Conservation (phyloP, 30 jellyfish, hydroid and myxozoan species). For the Aurelia aurita complex sp. Pacific region DNA sequence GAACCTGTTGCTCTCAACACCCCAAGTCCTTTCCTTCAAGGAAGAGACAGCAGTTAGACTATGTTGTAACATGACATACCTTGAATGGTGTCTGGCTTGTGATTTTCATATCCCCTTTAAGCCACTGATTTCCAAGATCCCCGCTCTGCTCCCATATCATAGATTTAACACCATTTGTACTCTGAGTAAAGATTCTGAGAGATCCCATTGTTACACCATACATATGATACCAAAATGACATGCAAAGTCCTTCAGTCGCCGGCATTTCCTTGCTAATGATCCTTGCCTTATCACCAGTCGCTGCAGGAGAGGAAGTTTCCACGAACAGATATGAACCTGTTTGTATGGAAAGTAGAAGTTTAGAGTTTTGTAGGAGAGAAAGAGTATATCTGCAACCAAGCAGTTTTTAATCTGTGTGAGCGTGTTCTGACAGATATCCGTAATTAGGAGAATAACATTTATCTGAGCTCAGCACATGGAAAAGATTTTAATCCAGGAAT, state of each 20-base stretch:
- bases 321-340: conserved; percentile 76
- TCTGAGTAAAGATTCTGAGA: conserved; percentile 43
- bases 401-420: too few relatives aligned
- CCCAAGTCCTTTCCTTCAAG: too few relatives aligned
- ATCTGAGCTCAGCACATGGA: too few relatives aligned
- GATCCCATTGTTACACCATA: conserved; percentile 78
- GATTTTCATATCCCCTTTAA: conserved; percentile 42
- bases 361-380: too few relatives aligned
- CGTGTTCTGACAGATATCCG: too few relatives aligned
- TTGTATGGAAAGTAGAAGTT: too few relatives aligned
- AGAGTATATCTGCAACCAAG: too few relatives aligned
- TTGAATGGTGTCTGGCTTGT: conserved; percentile 33
- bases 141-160: conserved; percentile 74
- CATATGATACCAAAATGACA: conserved; percentile 90
- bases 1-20: too few relatives aligned
- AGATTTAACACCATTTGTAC: background rate
- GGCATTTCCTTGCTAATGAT: conserved; percentile 67
- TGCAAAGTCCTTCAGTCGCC: conserved; percentile 51
- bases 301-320: conserved; percentile 93
- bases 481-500: too few relatives aligned
- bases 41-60: too few relatives aligned
- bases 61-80: background rate
- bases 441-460: too few relatives aligned
- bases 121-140: conserved; percentile 83
- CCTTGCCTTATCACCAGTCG: conserved; percentile 81